Base-by-base conservation (phyloP, 2,888 invertebrate species). In the Choristoneura rosaceana region DNA sequence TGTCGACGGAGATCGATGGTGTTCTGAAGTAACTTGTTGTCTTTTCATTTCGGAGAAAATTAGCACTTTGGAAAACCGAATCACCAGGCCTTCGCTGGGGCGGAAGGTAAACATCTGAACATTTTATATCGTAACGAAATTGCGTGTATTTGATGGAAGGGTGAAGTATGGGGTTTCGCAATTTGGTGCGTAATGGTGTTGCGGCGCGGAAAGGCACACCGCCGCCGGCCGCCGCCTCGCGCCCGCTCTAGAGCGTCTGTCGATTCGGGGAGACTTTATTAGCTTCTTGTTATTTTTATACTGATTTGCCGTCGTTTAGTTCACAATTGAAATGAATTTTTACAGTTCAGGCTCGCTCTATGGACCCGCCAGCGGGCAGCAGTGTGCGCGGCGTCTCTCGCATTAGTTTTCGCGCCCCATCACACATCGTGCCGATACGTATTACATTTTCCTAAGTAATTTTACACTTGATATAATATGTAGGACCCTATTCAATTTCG, bases 381-480 rank as follows among this genome's bases (percentile, higher is more conserved):
- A 55, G 55, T 17, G 55, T 14, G 41, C 41, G 34, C 55, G 38
- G 34, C 47, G 25, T 45, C n/a, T 25, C 45, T 25, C n/a, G 25
- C 50, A 64, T 66, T 66, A 66, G 55, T 55, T 52, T 66, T 55
- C 25, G 25, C 52, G 65, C 65, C 69, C 33, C 67, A 59, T 43
- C 60, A 52, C 73, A 60, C 66, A 3, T 34, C 15, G 14, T 41
- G 33, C 52, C 45, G 43, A 73, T 69, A 41, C 73, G 61, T 50
- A 45, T 69, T 69, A 59, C 68, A 68, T 69, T 73, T 69, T 64
- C 60, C 50, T 73, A 73, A 68, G 73, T 73, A 73, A 73, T 73
- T 73, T 73, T 69, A 73, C 73, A 73, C 73, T 73, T 73, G 73
- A 73, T 73, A 52, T 73, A 52, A 69, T 69, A 64, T 69, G 71